Evolutionary conservation across 2,888 invertebrate species (phyloP).

Genomic region (Bellardia pandia): DNA sequence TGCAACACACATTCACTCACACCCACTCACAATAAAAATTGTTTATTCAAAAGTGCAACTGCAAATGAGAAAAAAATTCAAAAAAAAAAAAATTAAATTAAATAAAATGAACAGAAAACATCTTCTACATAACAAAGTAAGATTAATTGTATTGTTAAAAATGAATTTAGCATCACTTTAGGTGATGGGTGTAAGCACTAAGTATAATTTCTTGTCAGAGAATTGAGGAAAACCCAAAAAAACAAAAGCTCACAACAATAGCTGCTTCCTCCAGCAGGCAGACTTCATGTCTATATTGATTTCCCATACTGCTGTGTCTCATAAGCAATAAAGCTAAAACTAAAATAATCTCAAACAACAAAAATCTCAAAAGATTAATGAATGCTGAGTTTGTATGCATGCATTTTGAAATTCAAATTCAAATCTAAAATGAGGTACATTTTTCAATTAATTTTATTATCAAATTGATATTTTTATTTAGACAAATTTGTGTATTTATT

Average conservation of each 20-base stretch:
- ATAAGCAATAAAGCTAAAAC: background rate
- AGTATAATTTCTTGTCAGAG: constrained; percentile 67
- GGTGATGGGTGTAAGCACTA: constrained; percentile 67
- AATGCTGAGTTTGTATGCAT: constrained; percentile 27
- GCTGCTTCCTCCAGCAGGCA: constrained; percentile 29
- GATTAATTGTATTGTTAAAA: constrained; percentile 66
- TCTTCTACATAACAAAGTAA: constrained; percentile 32
- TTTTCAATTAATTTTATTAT: constrained; percentile 59
- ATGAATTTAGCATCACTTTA: constrained; percentile 64
- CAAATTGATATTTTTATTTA: constrained; percentile 68
- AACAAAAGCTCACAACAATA: constrained; percentile 39
- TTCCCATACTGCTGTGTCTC: constrained; percentile 49
- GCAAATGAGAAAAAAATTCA: background rate
- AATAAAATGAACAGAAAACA: background rate
- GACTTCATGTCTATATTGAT: constrained; percentile 57
- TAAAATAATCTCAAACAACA: background rate
- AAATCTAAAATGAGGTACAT: constrained; percentile 42
- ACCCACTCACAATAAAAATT: constrained; percentile 11
- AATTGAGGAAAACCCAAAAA: constrained; percentile 36
- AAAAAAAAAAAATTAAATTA: constrained; percentile 11
- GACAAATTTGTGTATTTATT: constrained; percentile 45
- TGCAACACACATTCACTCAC: constrained; percentile 3
- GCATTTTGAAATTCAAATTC: constrained; percentile 55
- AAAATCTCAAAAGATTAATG: constrained; percentile 61
- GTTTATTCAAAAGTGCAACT: constrained; percentile 57